These are phyloP conservation scores for Drosophila tanythrix DNA, from an alignment of 2,888 invertebrate species.

Conservation along the genomic window DNA sequence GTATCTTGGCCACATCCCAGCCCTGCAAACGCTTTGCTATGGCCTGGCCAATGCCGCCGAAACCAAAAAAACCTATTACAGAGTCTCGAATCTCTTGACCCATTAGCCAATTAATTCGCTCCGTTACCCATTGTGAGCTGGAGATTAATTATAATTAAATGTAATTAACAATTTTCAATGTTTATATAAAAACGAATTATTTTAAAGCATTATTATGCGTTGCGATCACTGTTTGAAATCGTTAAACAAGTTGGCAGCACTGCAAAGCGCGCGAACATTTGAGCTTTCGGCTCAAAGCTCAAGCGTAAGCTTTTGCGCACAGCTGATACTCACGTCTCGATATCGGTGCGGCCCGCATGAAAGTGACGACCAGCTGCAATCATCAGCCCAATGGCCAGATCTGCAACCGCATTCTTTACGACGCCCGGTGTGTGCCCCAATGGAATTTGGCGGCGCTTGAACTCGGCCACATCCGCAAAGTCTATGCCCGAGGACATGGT, in stretches of 20 bases:
- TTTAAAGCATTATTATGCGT: too few species aligned
- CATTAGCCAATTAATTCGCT: conserved; percentile 90
- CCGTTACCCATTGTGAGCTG: conserved; percentile 88
- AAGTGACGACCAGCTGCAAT: conserved; percentile 91
- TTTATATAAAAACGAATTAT: not conserved
- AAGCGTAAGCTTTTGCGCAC: conserved; percentile 33
- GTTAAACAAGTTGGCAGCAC: conserved; percentile 39
- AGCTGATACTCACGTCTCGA: conserved; percentile 85
- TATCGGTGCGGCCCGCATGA: conserved; percentile 89
- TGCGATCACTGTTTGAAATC: conserved; percentile 16
- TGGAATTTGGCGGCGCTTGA: conserved; percentile 89
- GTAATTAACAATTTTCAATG: not conserved
- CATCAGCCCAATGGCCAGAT: conserved; percentile 91
- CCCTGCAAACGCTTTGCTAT: conserved; percentile 91
- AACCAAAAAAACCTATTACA: conserved; percentile 94
- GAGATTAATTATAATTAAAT: too few species aligned
- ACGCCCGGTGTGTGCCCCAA: conserved; percentile 93
- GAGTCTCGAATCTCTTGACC: conserved; percentile 92
- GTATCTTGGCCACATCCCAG: conserved; percentile 90
- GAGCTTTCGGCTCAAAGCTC: conserved; percentile 40
- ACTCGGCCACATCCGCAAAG: conserved; percentile 90
- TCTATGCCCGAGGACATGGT: conserved; percentile 95
- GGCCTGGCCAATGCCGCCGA: conserved; percentile 93
- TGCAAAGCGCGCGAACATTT: not conserved
- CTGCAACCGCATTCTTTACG: conserved; percentile 91